phyloP scores from a whole-genome alignment of 2,888 invertebrate genomes.

The Dryadula phaetusa region DNA sequence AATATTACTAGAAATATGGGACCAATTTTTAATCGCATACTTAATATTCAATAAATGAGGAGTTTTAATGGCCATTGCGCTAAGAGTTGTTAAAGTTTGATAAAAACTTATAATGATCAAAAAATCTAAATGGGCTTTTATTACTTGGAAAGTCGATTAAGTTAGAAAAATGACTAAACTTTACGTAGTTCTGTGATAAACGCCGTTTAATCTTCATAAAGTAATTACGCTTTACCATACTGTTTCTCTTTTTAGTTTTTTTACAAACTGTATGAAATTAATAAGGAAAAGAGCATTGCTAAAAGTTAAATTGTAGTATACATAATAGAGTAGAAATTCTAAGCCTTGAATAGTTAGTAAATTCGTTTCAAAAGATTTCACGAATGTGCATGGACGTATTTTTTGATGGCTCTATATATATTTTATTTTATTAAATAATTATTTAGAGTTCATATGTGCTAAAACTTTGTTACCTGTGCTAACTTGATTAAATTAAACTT shows the following conservation, averaged over 20 bases:
- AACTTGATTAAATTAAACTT: conserved; percentile 14
- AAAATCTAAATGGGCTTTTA: conserved; percentile 36
- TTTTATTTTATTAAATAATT: too few relatives aligned
- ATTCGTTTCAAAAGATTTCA: too few relatives aligned
- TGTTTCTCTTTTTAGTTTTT: background rate
- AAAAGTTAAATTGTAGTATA: too few relatives aligned
- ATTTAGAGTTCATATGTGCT: too few relatives aligned
- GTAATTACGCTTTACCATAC: background rate
- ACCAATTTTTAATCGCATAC: conserved; percentile 5
- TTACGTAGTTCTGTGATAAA: conserved; percentile 29
- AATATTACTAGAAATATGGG: background rate
- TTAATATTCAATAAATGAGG: conserved; percentile 16
- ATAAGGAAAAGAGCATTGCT: too few relatives aligned
- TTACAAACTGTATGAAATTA: too few relatives aligned
- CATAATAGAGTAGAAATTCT: too few relatives aligned
- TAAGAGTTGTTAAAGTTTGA: conserved; percentile 31
- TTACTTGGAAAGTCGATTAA: conserved; percentile 41
- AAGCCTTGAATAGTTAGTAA: too few relatives aligned
- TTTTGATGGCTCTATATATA: too few relatives aligned
- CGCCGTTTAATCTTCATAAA: conserved; percentile 7
- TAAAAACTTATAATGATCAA: conserved; percentile 32
- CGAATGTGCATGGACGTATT: too few relatives aligned
- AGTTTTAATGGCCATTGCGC: conserved; percentile 17
- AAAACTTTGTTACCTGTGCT: background rate
- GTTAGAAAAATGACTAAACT: conserved; percentile 38